Percentiles rank a stretch among this genome's conserved stretches.
These are phyloP conservation scores for Diachasma alloeum DNA, from an alignment of 1,140 invertebrate species.

Conservation along the genomic window DNA sequence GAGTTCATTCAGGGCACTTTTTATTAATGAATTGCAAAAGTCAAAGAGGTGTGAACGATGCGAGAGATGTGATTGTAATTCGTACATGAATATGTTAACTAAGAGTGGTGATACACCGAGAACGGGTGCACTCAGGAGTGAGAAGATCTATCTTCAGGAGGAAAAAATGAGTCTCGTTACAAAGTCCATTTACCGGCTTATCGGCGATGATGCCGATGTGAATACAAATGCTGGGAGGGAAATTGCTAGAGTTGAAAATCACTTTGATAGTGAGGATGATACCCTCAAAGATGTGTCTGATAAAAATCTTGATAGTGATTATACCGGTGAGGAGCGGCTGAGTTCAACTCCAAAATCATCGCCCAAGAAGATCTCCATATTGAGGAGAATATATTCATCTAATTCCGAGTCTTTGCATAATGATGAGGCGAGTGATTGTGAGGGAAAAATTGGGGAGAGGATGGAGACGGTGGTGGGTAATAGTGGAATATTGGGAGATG, in stretches of 20 bases:
- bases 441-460: background rate
- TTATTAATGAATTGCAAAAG: background rate
- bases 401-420: background rate
- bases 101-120: background rate
- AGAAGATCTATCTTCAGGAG: background rate
- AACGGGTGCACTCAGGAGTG: background rate
- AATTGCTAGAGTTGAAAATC: background rate
- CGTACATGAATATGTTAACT: background rate
- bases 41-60: background rate
- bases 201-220: background rate
- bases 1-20: background rate
- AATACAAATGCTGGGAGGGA: background rate
- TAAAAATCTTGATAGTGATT: background rate
- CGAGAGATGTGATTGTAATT: background rate
- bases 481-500: background rate
- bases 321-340: background rate
- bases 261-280: slow-evolving; percentile 4
- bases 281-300: background rate
- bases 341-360: slow-evolving; percentile 11
- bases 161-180: background rate
- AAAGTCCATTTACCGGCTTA: background rate
- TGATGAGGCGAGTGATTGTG: background rate
- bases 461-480: background rate
- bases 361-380: slow-evolving; percentile 17
- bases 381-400: slow-evolving; percentile 12